Conservation (phyloP, 2,888 invertebrate genomes). For the Leucoma salicis region DNA sequence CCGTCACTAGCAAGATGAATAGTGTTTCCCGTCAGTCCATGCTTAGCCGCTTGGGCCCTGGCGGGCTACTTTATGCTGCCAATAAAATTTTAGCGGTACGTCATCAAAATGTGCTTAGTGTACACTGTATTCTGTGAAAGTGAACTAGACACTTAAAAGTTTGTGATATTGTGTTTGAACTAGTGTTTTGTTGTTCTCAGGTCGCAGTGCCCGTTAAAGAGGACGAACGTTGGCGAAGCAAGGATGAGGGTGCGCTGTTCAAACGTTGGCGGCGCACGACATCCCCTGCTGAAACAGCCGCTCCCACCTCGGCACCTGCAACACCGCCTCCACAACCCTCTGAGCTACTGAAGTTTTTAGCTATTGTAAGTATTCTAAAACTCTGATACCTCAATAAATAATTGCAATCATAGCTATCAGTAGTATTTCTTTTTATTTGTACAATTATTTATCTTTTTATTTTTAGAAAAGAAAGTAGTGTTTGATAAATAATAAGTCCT, state of each 20-base stretch:
- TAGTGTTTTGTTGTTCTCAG: constrained; percentile 71
- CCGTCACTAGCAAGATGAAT: constrained; percentile 79
- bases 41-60: constrained; percentile 74
- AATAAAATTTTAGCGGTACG: constrained; percentile 80
- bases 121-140: constrained; percentile 36
- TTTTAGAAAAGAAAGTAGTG: too few relatives aligned
- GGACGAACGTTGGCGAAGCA: constrained; percentile 73
- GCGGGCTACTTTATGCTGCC: constrained; percentile 74
- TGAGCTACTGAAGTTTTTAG: constrained; percentile 86
- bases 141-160: constrained; percentile 39
- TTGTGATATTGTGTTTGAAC: constrained; percentile 59
- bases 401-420: constrained; percentile 92
- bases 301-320: constrained; percentile 45
- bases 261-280: constrained; percentile 71
- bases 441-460: too few relatives aligned
- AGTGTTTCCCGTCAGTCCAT: constrained; percentile 77
- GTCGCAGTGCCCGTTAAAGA: constrained; percentile 77
- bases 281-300: constrained; percentile 49
- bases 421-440: constrained; percentile 65
- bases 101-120: constrained; percentile 52
- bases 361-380: constrained; percentile 86
- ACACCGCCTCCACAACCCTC: constrained; percentile 58
- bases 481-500: too few relatives aligned
- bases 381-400: background rate
- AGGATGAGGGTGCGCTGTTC: constrained; percentile 72